Evolutionary conservation across 2,888 invertebrate genomes (phyloP).

Genomic region (Entomobrya multifasciata): DNA sequence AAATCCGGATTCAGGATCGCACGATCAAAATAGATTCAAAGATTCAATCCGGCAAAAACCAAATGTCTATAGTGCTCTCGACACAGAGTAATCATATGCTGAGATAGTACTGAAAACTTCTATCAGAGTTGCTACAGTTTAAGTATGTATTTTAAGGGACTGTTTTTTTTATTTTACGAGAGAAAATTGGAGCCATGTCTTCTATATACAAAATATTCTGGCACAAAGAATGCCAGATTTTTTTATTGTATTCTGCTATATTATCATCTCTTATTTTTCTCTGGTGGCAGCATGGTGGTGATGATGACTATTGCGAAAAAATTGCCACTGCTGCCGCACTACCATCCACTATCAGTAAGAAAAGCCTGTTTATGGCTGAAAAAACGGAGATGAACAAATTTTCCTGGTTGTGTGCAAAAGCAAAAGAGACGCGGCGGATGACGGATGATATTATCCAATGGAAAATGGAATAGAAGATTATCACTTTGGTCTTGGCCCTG

Average conservation of each 20-base stretch:
- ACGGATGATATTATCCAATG: constrained; percentile 50
- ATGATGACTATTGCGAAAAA: neutral
- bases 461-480: constrained; percentile 57
- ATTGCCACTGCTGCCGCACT: neutral
- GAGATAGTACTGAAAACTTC: too few species aligned
- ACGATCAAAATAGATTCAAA: constrained; percentile 63
- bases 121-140: too few species aligned
- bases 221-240: neutral
- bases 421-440: constrained; percentile 32
- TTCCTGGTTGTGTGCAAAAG: too few species aligned
- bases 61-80: neutral
- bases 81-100: neutral
- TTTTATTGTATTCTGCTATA: neutral
- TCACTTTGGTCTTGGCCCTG: constrained; percentile 42
- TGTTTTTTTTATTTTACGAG: neutral
- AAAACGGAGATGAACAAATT: constrained; percentile 1
- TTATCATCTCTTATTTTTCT: constrained; percentile 20
- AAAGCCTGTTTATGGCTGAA: too few species aligned
- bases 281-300: constrained; percentile 5
- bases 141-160: constrained; percentile 22
- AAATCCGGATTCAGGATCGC: constrained; percentile 56
- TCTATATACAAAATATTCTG: neutral
- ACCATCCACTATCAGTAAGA: too few species aligned
- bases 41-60: constrained; percentile 57
- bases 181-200: constrained; percentile 9